Evolutionary conservation across 2,888 invertebrate species (phyloP).

Genomic region (Phrixothrix hirtus): DNA sequence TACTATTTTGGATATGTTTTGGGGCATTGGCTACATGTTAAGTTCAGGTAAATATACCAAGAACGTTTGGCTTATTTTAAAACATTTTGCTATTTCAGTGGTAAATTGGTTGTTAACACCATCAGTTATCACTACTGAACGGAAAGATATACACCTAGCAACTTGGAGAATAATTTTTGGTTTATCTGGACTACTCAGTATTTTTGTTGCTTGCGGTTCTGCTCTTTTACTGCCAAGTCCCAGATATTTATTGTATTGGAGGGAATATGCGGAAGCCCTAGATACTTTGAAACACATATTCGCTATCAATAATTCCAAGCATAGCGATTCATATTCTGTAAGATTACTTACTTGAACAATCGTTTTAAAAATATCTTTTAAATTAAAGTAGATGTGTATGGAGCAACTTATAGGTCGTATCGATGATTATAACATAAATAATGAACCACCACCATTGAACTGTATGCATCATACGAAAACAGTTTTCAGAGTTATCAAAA

Average conservation of each 20-base stretch:
- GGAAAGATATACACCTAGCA: constrained; percentile 45
- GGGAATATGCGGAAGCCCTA: constrained; percentile 49
- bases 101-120: constrained; percentile 44
- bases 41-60: constrained; percentile 40
- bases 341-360: neutral
- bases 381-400: constrained; percentile 27
- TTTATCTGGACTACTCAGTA: constrained; percentile 49
- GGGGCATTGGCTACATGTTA: constrained; percentile 49
- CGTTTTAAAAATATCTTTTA: neutral
- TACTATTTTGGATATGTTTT: constrained; percentile 50
- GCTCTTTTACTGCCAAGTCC: constrained; percentile 56
- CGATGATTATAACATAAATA: constrained; percentile 36
- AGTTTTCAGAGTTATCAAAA: constrained; percentile 22
- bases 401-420: constrained; percentile 39
- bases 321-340: constrained; percentile 53
- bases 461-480: constrained; percentile 10
- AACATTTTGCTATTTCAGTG: constrained; percentile 30
- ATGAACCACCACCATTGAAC: constrained; percentile 27
- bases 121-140: constrained; percentile 36
- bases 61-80: neutral
- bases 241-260: constrained; percentile 51
- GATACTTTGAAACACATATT: constrained; percentile 55
- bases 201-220: constrained; percentile 52
- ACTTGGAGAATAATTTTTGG: constrained; percentile 57
- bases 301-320: constrained; percentile 57